Evolutionary conservation across 2,797 vertebrate genomes (phyloP).

Genomic region (Echiichthys vipera): DNA sequence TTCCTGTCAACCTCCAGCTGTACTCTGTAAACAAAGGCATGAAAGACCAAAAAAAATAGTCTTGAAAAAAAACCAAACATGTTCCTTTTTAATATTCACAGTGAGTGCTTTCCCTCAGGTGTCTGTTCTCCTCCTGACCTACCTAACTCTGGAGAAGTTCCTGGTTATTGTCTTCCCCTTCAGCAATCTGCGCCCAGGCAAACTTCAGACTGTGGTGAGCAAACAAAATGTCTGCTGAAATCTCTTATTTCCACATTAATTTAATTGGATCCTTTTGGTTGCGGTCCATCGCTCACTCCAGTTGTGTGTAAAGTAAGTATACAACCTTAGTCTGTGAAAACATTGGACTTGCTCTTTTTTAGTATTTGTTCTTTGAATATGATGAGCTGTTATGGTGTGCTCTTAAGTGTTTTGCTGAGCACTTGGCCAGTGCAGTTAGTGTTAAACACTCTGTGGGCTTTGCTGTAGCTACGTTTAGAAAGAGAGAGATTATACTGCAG

Average conservation of each 20-base stretch:
- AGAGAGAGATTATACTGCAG: neutral
- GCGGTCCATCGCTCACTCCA: neutral
- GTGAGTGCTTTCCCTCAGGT: slow-evolving; percentile 64
- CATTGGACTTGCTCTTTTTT: neutral
- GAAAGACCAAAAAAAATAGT: too few relatives aligned
- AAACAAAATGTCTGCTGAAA: neutral
- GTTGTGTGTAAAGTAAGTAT: neutral
- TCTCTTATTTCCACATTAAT: neutral
- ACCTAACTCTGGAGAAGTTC: slow-evolving; percentile 91
- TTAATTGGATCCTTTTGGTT: neutral
- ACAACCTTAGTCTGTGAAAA: neutral
- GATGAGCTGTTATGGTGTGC: neutral
- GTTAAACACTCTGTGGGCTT: neutral
- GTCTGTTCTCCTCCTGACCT: slow-evolving; percentile 87
- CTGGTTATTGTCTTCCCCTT: slow-evolving; percentile 91
- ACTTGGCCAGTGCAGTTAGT: neutral
- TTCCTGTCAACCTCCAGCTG: too few relatives aligned
- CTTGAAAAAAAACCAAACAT: too few relatives aligned
- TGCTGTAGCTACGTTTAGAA: neutral
- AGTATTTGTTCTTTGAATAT: neutral
- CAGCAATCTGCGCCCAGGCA: slow-evolving; percentile 86
- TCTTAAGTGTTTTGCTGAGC: neutral
- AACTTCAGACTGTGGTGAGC: slow-evolving; percentile 82
- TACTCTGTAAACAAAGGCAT: too few relatives aligned
- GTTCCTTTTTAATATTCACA: neutral